phyloP scores from a whole-genome alignment of 2,888 invertebrate species.

The Cheilosia vulpina region DNA sequence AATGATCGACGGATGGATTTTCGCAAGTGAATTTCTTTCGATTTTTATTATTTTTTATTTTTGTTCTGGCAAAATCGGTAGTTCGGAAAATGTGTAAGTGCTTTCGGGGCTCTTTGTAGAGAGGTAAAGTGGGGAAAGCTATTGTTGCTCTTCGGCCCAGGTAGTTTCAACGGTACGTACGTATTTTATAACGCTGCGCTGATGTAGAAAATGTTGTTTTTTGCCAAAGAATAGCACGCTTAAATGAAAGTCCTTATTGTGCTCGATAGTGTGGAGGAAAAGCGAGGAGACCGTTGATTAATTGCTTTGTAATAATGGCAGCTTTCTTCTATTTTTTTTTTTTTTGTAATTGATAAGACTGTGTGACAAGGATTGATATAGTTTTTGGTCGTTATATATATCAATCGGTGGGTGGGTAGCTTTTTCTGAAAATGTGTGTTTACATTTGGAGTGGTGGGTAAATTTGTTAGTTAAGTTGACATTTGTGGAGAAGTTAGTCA shows the following conservation, averaged over 20 bases:
- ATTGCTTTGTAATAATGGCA: constrained; percentile 37
- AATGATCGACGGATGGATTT: constrained; percentile 67
- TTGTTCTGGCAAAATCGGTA: constrained; percentile 18
- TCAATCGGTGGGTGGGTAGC: constrained; percentile 38
- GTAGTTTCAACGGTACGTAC: constrained; percentile 3
- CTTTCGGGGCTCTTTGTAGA: neutral
- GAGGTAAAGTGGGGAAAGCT: constrained; percentile 39
- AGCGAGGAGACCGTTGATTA: constrained; percentile 51
- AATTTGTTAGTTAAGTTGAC: too few relatives aligned
- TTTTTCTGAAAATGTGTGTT: neutral
- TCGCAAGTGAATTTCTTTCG: constrained; percentile 14
- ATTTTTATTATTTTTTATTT: constrained; percentile 5
- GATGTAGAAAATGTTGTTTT: neutral
- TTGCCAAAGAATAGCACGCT: constrained; percentile 1
- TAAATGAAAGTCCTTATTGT: constrained; percentile 27
- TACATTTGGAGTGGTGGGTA: too few relatives aligned
- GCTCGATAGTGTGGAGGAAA: constrained; percentile 18
- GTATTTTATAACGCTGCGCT: neutral
- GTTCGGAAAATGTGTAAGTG: constrained; percentile 27
- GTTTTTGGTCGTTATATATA: constrained; percentile 32
- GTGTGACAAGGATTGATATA: constrained; percentile 3
- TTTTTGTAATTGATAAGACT: constrained; percentile 19
- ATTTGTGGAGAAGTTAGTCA: too few relatives aligned
- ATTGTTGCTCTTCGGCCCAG: constrained; percentile 12
- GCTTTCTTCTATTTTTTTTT: constrained; percentile 13